Percentiles rank a stretch among this genome's conserved stretches.
These are phyloP conservation scores for Galendromus occidentalis DNA, from an alignment of 1,140 invertebrate species.

Conservation along the genomic window DNA sequence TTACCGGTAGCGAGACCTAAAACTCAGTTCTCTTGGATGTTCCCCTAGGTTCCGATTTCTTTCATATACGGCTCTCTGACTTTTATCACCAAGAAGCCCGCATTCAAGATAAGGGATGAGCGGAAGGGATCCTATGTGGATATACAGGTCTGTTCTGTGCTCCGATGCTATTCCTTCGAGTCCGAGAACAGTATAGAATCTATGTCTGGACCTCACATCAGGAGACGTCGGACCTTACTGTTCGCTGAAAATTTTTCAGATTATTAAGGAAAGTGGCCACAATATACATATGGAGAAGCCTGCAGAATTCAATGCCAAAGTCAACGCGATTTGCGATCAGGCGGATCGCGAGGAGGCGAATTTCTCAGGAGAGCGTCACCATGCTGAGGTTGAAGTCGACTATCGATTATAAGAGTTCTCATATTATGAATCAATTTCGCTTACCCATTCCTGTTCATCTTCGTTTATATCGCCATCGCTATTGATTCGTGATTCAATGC, in stretches of 20 bases:
- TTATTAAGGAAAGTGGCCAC: background rate
- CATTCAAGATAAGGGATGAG: constrained; percentile 49
- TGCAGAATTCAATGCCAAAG: background rate
- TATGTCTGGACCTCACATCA: too few species aligned
- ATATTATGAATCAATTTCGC: too few species aligned
- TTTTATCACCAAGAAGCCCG: constrained; percentile 71
- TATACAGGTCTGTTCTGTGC: constrained; percentile 42
- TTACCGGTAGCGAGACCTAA: too few species aligned
- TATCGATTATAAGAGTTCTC: background rate
- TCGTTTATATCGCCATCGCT: too few species aligned
- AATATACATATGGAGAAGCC: constrained; percentile 5
- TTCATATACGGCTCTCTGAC: constrained; percentile 74
- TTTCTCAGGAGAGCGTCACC: background rate
- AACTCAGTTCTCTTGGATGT: background rate
- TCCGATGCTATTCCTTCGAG: too few species aligned
- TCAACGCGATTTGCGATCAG: background rate
- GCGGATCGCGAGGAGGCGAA: background rate
- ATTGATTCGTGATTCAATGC: too few species aligned
- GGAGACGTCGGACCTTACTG: too few species aligned
- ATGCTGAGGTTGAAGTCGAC: background rate
- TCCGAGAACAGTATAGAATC: too few species aligned
- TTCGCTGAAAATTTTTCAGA: background rate
- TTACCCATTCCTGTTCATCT: too few species aligned
- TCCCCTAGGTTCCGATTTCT: constrained; percentile 53
- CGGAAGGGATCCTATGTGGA: constrained; percentile 49